Base-by-base conservation (phyloP, 2,113 vertebrate species). In the Paralichthys olivaceus region DNA sequence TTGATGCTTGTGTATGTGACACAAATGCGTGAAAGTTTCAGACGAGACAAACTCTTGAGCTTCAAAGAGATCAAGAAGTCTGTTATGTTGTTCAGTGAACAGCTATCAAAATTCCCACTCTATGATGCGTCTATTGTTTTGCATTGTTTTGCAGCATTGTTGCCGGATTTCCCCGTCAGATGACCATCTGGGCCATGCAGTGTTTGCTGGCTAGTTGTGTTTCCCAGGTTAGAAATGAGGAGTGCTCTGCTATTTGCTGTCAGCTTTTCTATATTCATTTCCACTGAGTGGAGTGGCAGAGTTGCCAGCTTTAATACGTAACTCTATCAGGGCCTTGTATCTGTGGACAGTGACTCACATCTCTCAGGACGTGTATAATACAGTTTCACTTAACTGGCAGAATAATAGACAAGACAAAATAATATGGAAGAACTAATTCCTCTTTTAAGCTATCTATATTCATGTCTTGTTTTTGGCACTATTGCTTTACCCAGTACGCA, bases 161-260 rank as follows among this genome's bases (percentile, higher is more conserved):
- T 68, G 69, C 60, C 63, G 68, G 47, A 79, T 83, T 66, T 70
- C 22, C 49, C 40, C 20, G 62, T 87, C 80, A 81, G 53, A 47
- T 79, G 73, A 76, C 60, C 34, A 28, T 0, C 0, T 49, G 19
- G 77, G 61, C 58, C 63, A 25, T 1, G 5, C 49, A 23, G 74
- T 32, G 34, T 70, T 32, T 80, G 58, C 70, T 59, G 22, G 53
- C 70, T 23, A 51, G 55, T 53, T 28, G 68, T 29, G 43, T 61
- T 17, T 17, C 69, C 26, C 75, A 40, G 20, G 58, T 67, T 72
- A 63, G 78, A 89, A 80, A 84, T 49, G 45, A 20, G 53, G 56
- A 68, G 49, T 80, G 57, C 63, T 77, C 57, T 74, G 53, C 59
- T 47, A 4, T 75, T 65, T 74, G 47, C 62, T 54, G 43, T 77